Conservation (phyloP, 2,113 vertebrate species). For the Craseonycteris thonglongyai region DNA sequence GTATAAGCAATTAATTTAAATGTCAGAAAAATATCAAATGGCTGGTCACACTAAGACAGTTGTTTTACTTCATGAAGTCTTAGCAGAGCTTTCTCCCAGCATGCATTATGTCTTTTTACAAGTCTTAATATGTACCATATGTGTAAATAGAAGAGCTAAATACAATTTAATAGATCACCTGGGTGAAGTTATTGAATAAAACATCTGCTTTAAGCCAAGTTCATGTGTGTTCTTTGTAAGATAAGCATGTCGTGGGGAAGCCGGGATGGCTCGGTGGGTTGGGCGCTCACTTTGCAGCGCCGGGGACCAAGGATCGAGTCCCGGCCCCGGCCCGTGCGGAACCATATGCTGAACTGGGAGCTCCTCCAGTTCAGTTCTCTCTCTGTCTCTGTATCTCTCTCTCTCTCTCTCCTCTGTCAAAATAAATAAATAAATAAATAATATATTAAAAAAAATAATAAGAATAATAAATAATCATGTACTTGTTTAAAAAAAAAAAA, state of each 20-base stretch:
- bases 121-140: conserved; percentile 42
- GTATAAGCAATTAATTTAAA: conserved; percentile 30
- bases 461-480: no score
- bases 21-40: not conserved
- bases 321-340: no score
- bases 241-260: fast-evolving
- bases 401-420: no score
- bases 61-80: conserved; percentile 33
- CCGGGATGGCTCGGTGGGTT: no score
- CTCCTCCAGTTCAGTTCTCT: no score
- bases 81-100: conserved; percentile 24
- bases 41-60: not conserved
- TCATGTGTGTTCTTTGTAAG: not conserved
- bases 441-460: no score
- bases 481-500: no score
- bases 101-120: conserved; percentile 44
- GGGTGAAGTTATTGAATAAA: conserved; percentile 30
- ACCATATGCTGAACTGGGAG: no score
- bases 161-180: conserved; percentile 35
- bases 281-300: no score
- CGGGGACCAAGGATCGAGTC: no score
- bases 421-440: no score
- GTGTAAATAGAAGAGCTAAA: conserved; percentile 41
- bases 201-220: conserved; percentile 45
- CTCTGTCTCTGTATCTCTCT: no score